phyloP scores from a whole-genome alignment of 2,113 vertebrate genomes.

The Seriola dumerili region DNA sequence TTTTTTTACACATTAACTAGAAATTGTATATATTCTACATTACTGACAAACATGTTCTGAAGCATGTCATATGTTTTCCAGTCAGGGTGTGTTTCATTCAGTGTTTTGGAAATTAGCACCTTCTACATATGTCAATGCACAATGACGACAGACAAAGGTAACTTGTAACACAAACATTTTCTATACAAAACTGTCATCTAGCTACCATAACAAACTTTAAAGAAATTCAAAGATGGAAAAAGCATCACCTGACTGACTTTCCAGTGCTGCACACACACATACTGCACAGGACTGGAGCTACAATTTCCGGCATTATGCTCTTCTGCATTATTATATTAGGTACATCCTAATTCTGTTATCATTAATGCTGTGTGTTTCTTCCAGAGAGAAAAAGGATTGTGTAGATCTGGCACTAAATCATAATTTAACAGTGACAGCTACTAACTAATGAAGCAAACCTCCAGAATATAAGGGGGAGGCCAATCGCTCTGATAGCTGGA shows the following conservation, averaged over 20 bases:
- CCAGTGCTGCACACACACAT: neutral
- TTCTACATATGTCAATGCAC: neutral
- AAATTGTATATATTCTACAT: no score
- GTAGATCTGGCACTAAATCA: conserved; percentile 39
- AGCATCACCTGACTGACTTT: neutral
- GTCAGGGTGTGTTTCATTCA: no score
- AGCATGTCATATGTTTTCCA: no score
- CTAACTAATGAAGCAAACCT: conserved; percentile 20
- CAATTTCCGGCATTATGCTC: neutral
- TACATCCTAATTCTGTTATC: conserved; percentile 53
- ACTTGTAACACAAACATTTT: neutral
- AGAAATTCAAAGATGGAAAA: neutral
- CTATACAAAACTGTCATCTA: neutral
- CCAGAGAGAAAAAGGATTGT: neutral
- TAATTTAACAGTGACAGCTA: conserved; percentile 34
- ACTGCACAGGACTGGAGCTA: neutral
- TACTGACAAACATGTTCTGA: no score
- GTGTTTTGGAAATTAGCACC: no score
- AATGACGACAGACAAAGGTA: neutral
- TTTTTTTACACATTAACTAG: no score
- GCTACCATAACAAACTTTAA: neutral
- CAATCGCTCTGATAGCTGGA: conserved; percentile 11
- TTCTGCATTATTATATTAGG: conserved; percentile 39
- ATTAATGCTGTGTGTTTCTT: conserved; percentile 33
- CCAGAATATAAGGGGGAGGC: conserved; percentile 1